Percentiles rank a stretch among this genome's conserved stretches.
phyloP scores from a whole-genome alignment of 2,113 vertebrate species.

The Nannobrachium achirus region DNA sequence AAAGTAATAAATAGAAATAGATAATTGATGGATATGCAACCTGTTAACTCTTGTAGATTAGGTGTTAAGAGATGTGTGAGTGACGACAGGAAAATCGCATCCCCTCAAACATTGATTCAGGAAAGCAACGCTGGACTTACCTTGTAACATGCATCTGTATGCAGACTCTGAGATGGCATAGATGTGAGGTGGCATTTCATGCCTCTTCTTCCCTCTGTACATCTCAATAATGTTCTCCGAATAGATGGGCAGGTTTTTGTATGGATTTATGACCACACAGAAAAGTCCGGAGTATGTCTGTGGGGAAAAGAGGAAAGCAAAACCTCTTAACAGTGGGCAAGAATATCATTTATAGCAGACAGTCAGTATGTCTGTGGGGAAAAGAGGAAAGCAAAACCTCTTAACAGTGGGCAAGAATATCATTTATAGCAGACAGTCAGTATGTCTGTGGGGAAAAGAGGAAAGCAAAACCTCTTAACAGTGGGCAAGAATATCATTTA shows the following conservation, averaged over 20 bases:
- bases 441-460: slow-evolving; percentile 26
- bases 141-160: slow-evolving; percentile 98
- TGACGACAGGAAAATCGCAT: too few relatives aligned
- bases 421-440: not conserved
- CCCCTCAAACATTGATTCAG: too few relatives aligned
- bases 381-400: slow-evolving; percentile 11
- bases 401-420: not conserved
- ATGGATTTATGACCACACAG: slow-evolving; percentile 98
- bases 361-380: slow-evolving; percentile 10
- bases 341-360: not conserved
- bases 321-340: not conserved
- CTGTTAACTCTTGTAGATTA: too few relatives aligned
- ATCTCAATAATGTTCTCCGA: slow-evolving; percentile 98
- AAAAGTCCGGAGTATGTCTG: slow-evolving; percentile 99
- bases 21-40: too few relatives aligned
- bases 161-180: slow-evolving; percentile 98
- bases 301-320: slow-evolving; percentile 25
- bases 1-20: too few relatives aligned
- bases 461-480: not conserved
- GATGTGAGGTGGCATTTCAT: slow-evolving; percentile 98
- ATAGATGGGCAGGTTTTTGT: slow-evolving; percentile 99
- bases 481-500: not conserved
- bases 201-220: slow-evolving; percentile 98
- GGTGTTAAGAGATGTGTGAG: too few relatives aligned
- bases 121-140: slow-evolving; percentile 82